A percentile compares a stretch with the other conserved stretches of the same genome.
Conservation (phyloP, 2,113 vertebrate species). For the Clarias macrocephalus region DNA sequence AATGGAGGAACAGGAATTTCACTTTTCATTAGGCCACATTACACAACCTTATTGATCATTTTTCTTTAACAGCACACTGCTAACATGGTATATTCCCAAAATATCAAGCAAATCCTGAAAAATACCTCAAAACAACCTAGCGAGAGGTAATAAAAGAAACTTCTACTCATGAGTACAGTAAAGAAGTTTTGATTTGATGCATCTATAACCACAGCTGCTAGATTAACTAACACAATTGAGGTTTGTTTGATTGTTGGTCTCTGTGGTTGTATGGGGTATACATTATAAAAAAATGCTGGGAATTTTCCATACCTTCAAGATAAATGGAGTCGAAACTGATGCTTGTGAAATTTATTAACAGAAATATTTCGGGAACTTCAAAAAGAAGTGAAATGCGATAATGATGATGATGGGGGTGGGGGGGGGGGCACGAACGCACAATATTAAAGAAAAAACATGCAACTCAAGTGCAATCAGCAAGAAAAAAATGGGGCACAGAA, state of each 20-base stretch:
- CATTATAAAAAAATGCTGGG: not conserved
- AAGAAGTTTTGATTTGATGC: not conserved
- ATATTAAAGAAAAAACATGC: conserved; percentile 36
- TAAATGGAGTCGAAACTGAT: conserved; percentile 59
- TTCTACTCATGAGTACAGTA: too few species aligned
- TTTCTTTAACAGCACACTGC: not conserved
- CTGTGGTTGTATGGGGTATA: too few species aligned
- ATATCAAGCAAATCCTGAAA: not conserved
- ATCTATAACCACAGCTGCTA: not conserved
- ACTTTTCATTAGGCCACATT: not conserved
- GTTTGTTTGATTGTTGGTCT: too few species aligned
- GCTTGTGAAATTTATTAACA: conserved; percentile 95
- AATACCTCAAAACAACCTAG: not conserved
- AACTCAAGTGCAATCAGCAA: conserved; percentile 32
- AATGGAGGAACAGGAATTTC: not conserved
- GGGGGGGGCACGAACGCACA: conserved; percentile 4
- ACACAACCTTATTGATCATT: not conserved
- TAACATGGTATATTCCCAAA: not conserved
- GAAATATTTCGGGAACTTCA: conserved; percentile 87
- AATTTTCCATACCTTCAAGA: not conserved
- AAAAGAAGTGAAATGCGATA: conserved; percentile 70
- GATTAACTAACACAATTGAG: not conserved
- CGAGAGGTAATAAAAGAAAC: not conserved
- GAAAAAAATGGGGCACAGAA: conserved; percentile 16
- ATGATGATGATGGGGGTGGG: conserved; percentile 37